Percentiles rank a stretch among this genome's conserved stretches.
Conservation (phyloP, 2,113 vertebrate species). For the Pipa parva region DNA sequence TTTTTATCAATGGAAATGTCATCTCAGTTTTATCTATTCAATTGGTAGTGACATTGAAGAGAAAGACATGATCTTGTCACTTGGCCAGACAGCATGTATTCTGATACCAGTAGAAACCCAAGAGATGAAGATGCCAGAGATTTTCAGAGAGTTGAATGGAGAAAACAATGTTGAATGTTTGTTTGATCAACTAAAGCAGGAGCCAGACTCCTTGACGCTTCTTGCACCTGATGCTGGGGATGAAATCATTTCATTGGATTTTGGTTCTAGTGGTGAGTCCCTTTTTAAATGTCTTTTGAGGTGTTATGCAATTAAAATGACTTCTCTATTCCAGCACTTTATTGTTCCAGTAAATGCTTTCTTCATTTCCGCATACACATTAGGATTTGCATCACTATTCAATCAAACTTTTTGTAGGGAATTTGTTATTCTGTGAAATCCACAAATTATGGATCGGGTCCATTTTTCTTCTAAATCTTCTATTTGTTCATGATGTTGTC, state of each 20-base stretch:
- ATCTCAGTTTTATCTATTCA: too few relatives aligned
- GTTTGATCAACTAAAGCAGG: constrained; percentile 84
- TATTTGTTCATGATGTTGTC: too few relatives aligned
- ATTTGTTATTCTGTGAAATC: too few relatives aligned
- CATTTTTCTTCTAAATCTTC: too few relatives aligned
- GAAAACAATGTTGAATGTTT: constrained; percentile 63
- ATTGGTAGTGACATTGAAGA: constrained; percentile 94
- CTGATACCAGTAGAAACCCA: constrained; percentile 66
- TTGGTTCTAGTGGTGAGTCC: constrained; percentile 78
- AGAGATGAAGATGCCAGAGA: constrained; percentile 73
- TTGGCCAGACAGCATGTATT: constrained; percentile 84
- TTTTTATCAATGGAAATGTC: too few relatives aligned
- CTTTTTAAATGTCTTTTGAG: constrained; percentile 49
- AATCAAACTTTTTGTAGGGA: too few relatives aligned
- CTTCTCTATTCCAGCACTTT: too few relatives aligned
- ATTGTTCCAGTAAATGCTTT: too few relatives aligned
- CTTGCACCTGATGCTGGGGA: constrained; percentile 92
- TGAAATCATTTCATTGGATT: constrained; percentile 85
- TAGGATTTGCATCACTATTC: too few relatives aligned
- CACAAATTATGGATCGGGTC: too few relatives aligned
- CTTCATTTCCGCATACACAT: constrained; percentile 15
- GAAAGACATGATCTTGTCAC: constrained; percentile 84
- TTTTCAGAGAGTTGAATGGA: constrained; percentile 66
- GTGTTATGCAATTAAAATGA: too few relatives aligned
- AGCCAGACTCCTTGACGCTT: constrained; percentile 85